Evolutionary conservation across 2,888 invertebrate species (phyloP), one percentile per base, ranked within the genome.

Genomic region (Hemistola chrysoprasaria): DNA sequence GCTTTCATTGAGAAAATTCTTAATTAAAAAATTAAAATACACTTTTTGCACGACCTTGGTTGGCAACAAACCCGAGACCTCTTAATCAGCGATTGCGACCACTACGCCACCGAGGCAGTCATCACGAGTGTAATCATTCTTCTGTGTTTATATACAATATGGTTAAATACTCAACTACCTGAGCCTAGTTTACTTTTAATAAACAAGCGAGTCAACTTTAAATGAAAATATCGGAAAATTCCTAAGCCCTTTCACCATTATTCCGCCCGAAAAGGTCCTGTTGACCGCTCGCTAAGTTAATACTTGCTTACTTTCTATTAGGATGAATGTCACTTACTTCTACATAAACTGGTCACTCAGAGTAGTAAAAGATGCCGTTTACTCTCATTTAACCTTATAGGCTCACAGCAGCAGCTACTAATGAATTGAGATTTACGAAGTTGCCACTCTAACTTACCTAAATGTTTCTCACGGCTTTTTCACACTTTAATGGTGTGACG

Each of bases 261-360:
- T 40, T 53, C 39, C 40, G 33, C 6, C 16, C 11, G 30, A 39
- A 42, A 46, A 40, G 41, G 43, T 44, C 42, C 29, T 26, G 34
- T 34, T 33, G 44, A 48, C 47, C 44, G 36, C 41, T 33, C 40
- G 28, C 34, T 47, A 26, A 42, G 47, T 39, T 48, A 51, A 52
- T 48, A 16, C 48, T 46, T 50, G 53, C 53, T 49, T 47, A 35
- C 45, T 53, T 50, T 60, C 63, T 63, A 80, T 73, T 60, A 72
- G 73, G 69, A 82, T 79, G 65, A 76, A 81, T 75, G 72, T 70
- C 69, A 65, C 64, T 71, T 74, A 63, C 67, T 70, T 66, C 62
- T 59, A 77, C 72, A 78, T 80, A 74, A 82, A 80, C 72, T 66
- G 70, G 63, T 74, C 76, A 78, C 74, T 81, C 62, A 57, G 67